Conservation (phyloP, 53 echinoderm and acorn worm species). For the Luidia sarsii region DNA sequence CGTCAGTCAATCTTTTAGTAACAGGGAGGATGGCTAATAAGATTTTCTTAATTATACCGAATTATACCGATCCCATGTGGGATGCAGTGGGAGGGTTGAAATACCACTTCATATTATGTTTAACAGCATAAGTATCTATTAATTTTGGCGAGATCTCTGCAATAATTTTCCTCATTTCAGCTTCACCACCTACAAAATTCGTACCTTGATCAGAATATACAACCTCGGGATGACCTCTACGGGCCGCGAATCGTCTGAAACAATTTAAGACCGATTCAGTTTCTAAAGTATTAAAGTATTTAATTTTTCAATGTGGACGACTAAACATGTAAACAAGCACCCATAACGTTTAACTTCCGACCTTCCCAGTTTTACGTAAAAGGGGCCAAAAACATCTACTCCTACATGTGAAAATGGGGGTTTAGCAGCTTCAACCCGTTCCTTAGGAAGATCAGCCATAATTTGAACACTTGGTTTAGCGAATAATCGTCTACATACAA, state of each 20-base stretch:
- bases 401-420: constrained; percentile 59
- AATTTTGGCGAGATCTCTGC: too few relatives aligned
- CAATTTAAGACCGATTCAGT: constrained; percentile 57
- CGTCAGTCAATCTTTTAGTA: constrained; percentile 27
- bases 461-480: background rate
- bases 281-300: constrained; percentile 32
- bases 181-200: constrained; percentile 65
- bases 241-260: constrained; percentile 53
- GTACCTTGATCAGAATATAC: too few relatives aligned
- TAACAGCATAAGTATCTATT: background rate
- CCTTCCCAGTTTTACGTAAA: too few relatives aligned
- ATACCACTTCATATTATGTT: constrained; percentile 9
- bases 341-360: too few relatives aligned
- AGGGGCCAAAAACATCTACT: constrained; percentile 61
- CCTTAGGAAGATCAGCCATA: background rate
- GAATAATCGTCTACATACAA: background rate
- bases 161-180: too few relatives aligned
- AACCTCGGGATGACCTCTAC: too few relatives aligned
- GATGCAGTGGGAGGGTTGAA: constrained; percentile 34
- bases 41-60: background rate
- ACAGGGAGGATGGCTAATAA: constrained; percentile 20
- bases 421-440: too few relatives aligned
- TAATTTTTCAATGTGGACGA: constrained; percentile 52
- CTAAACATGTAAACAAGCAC: too few relatives aligned
- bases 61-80: constrained; percentile 33